A percentile compares a stretch with the other conserved stretches of the same genome.
These are phyloP conservation scores for Chaetura pelagica DNA, from an alignment of 2,113 vertebrate genomes.

Conservation along the genomic window DNA sequence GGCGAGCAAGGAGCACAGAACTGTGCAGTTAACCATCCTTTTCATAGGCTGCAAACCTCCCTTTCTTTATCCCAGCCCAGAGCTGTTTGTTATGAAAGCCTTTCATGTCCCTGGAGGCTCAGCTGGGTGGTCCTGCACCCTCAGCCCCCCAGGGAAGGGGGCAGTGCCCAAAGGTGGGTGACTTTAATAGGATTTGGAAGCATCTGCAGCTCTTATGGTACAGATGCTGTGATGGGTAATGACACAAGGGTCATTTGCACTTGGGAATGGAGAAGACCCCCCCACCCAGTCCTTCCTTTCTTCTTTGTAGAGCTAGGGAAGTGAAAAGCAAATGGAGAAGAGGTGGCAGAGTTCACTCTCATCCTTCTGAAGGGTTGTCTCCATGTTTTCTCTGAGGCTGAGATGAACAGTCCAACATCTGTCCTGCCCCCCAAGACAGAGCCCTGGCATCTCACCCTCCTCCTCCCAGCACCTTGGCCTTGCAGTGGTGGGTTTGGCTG, in stretches of 20 bases:
- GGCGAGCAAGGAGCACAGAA: slow-evolving; percentile 12
- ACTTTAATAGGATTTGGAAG: neutral
- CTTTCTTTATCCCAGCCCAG: neutral
- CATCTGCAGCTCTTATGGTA: neutral
- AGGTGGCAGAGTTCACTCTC: neutral
- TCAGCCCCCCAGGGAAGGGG: neutral
- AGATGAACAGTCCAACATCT: neutral
- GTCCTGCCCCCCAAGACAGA: neutral
- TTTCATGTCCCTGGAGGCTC: slow-evolving; percentile 16
- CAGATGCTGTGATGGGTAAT: neutral
- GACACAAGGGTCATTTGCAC: neutral
- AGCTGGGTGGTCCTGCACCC: neutral
- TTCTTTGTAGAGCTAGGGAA: neutral
- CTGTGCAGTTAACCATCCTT: neutral
- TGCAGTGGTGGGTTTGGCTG: neutral
- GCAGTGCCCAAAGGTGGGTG: neutral
- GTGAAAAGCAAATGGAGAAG: neutral
- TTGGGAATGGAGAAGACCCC: neutral
- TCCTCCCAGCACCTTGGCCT: neutral
- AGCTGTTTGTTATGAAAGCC: neutral
- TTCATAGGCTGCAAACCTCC: neutral
- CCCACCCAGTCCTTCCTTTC: neutral
- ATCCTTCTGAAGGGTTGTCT: neutral
- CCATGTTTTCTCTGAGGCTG: neutral
- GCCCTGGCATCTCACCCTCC: neutral